Evolutionary conservation across 1,140 invertebrate genomes (phyloP).

Genomic region (Lordiphosa collinella): DNA sequence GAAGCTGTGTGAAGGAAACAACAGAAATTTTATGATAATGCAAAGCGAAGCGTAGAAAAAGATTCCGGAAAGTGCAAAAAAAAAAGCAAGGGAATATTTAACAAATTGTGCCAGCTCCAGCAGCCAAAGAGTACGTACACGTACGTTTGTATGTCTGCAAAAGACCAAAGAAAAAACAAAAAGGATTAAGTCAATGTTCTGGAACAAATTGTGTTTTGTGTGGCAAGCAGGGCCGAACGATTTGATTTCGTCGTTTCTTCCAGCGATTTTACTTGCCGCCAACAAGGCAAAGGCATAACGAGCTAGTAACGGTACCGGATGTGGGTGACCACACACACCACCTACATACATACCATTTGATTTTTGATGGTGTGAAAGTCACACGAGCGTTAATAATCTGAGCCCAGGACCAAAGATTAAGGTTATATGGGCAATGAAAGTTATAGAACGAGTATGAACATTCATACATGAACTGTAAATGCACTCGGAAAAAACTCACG

Average conservation of each 20-base stretch:
- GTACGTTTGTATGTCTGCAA: constrained; percentile 27
- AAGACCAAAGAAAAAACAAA: constrained; percentile 25
- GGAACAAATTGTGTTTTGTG: constrained; percentile 48
- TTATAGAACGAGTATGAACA: too few species aligned
- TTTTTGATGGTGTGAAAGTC: constrained; percentile 50
- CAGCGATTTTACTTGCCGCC: constrained; percentile 36
- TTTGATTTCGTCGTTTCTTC: constrained; percentile 50
- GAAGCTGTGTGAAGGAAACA: constrained; percentile 13
- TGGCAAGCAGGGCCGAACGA: constrained; percentile 34
- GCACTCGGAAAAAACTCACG: too few species aligned
- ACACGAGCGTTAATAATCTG: constrained; percentile 52
- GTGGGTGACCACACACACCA: constrained; percentile 32
- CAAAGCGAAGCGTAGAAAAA: background rate
- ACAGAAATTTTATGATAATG: background rate
- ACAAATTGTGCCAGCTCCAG: too few species aligned
- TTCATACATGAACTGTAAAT: too few species aligned
- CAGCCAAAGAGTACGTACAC: constrained; percentile 22
- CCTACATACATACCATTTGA: constrained; percentile 47
- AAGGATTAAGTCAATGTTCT: constrained; percentile 59
- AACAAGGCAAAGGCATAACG: constrained; percentile 36
- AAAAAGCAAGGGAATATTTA: constrained; percentile 36
- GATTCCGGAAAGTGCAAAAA: constrained; percentile 7
- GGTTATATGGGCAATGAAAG: too few species aligned
- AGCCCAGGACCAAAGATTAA: background rate
- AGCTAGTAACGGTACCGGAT: constrained; percentile 12